Percentiles rank a stretch among this genome's conserved stretches.
Conservation (phyloP, 2,113 vertebrate species). For the Coregonus clupeaformis region DNA sequence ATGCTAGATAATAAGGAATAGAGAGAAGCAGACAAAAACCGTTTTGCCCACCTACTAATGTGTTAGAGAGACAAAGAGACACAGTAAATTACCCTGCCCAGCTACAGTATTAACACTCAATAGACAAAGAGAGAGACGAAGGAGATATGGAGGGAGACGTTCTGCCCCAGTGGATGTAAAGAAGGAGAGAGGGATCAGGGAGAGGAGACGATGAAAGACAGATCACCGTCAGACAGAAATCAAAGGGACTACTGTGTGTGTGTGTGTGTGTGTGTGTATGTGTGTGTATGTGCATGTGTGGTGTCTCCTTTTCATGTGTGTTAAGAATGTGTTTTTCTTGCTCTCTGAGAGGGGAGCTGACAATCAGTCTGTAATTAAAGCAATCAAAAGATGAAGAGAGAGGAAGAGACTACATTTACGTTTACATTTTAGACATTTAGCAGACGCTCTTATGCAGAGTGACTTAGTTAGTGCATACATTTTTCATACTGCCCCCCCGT, state of each 20-base stretch:
- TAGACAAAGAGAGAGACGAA: conserved; percentile 56
- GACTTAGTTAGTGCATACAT: too few species aligned
- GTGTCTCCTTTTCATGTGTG: conserved; percentile 64
- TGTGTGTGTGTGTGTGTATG: conserved; percentile 27
- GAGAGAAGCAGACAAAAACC: background rate
- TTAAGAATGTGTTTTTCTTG: conserved; percentile 68
- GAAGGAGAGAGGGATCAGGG: conserved; percentile 62
- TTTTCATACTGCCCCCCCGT: too few species aligned
- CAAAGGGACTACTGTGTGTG: conserved; percentile 57
- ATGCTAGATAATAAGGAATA: background rate
- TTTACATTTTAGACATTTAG: too few species aligned
- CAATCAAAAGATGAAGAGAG: conserved; percentile 73
- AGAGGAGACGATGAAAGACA: conserved; percentile 71
- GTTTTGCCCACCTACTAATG: background rate
- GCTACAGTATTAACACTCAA: conserved; percentile 32
- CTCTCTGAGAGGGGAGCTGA: conserved; percentile 57
- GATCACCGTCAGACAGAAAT: conserved; percentile 66
- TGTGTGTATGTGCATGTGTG: conserved; percentile 28
- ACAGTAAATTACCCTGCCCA: conserved; percentile 56
- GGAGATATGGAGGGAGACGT: conserved; percentile 38
- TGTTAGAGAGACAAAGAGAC: conserved; percentile 11
- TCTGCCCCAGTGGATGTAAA: conserved; percentile 51
- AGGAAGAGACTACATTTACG: conserved; percentile 43
- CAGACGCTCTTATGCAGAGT: too few species aligned
- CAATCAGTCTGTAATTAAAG: conserved; percentile 77